These are phyloP conservation scores for Brachionus angularis DNA, from an alignment of 1,140 invertebrate species.

Conservation along the genomic window DNA sequence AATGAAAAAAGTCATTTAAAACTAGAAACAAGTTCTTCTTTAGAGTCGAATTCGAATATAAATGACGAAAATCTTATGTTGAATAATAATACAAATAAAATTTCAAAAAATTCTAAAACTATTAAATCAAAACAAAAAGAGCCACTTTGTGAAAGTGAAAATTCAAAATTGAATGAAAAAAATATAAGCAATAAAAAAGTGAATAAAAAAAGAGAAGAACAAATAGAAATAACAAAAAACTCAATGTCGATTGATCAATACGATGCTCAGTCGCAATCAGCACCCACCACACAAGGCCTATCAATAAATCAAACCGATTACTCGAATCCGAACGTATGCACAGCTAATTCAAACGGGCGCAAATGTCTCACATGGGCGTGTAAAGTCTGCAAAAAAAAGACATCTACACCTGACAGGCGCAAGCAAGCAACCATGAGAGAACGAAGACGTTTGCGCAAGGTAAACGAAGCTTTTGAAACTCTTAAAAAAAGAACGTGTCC, in stretches of 20 bases:
- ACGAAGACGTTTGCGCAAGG: conserved; percentile 81
- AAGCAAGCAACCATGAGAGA: conserved; percentile 94
- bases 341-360: conserved; percentile 29
- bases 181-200: background rate
- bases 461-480: conserved; percentile 95
- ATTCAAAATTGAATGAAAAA: background rate
- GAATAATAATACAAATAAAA: too few relatives aligned
- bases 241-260: background rate
- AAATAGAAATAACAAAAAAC: background rate
- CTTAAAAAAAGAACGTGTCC: conserved; percentile 83
- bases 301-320: background rate
- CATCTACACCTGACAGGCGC: conserved; percentile 68
- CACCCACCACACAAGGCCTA: too few relatives aligned
- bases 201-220: too few relatives aligned
- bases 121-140: background rate
- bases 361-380: conserved; percentile 44
- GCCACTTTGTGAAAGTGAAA: background rate
- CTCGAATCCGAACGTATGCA: background rate
- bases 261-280: too few relatives aligned
- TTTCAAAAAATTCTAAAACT: too few relatives aligned
- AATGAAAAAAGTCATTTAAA: too few relatives aligned
- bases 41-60: too few relatives aligned
- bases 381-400: conserved; percentile 44
- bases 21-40: too few relatives aligned
- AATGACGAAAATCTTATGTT: too few relatives aligned